Evolutionary conservation across 2,797 vertebrate genomes (phyloP), one percentile per base, ranked within the genome.

Genomic region (Phoxinus dragarum): DNA sequence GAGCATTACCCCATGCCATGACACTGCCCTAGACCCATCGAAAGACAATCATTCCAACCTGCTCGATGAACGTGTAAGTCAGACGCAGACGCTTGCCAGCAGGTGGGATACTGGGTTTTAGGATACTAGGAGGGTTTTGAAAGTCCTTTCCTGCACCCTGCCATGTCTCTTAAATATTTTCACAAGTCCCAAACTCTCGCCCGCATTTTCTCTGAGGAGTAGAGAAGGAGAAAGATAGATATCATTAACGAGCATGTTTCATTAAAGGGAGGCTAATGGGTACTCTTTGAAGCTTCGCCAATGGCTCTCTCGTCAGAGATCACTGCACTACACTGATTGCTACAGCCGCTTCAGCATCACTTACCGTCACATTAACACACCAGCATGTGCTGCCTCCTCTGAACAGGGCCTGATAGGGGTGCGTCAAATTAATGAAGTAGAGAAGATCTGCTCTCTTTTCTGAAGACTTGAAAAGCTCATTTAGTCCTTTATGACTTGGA

Each of bases 181-280:
- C 31, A 47, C 21, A 84, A 84, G 67, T 75, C 67, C 23, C 49
- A 67, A 88, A 77, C 66, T 77, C 76, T 81, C 38, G 10, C 49
- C 38, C 40, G 87, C 77, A 81, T 88, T 84, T 86, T 36, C 71
- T 81, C 90, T 6, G n/a, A 75, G 84, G 88, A 93, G 85, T 86
- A 85, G 90, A 91, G 89, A 89, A 91, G 14, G 80, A 91, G 89
- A 89, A 90, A 86, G 82, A 91, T 86, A 90, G 90, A 92, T 91
- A 92, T 92, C 90, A 93, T 92, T 91, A 94, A 91, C 91, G 89
- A 90, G 89, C 84, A 90, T 88, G 92, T 89, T 89, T 92, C 94
- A 94, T 95, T 95, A 94, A 93, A 94, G 94, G 79, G 80, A 82
- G 75, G 89, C 91, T 94, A 95, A 95, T 94, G 90, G 91, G 88